Evolutionary conservation across 2,113 vertebrate genomes (phyloP).

Genomic region (Thryonomys swinderianus): DNA sequence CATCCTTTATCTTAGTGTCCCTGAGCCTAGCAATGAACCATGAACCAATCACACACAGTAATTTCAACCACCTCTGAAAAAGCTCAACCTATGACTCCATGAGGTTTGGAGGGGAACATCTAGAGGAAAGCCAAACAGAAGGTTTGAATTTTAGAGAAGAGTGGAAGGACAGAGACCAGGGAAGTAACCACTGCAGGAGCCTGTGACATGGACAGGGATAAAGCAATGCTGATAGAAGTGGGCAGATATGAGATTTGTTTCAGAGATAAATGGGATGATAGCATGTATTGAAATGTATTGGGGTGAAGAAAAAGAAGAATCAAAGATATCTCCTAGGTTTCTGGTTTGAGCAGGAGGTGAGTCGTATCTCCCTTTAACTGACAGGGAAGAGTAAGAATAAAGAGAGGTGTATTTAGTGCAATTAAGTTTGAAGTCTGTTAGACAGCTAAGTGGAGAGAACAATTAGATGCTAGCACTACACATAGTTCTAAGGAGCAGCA

Average conservation of each 20-base stretch:
- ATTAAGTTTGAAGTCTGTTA: not conserved
- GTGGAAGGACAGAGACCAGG: not conserved
- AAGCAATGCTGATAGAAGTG: not conserved
- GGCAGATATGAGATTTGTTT: slow-evolving; percentile 14
- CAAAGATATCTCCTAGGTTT: slow-evolving; percentile 10
- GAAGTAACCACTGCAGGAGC: not conserved
- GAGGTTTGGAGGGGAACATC: too few relatives aligned
- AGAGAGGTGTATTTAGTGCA: not conserved
- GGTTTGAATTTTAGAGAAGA: not conserved
- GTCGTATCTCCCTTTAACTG: not conserved
- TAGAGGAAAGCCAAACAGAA: too few relatives aligned
- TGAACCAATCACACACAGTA: too few relatives aligned
- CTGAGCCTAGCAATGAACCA: too few relatives aligned
- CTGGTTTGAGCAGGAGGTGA: not conserved
- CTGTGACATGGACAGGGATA: not conserved
- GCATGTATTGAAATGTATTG: not conserved
- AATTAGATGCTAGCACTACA: not conserved
- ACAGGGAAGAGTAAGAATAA: not conserved
- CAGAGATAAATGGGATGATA: not conserved
- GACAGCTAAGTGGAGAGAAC: not conserved
- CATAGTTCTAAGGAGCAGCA: not conserved
- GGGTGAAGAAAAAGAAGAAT: slow-evolving; percentile 30
- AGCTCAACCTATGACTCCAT: too few relatives aligned
- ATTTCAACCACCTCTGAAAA: too few relatives aligned
- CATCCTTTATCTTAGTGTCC: too few relatives aligned